These are phyloP conservation scores for Cynopterus sphinx DNA, from an alignment of 2,797 vertebrate species.

Conservation along the genomic window DNA sequence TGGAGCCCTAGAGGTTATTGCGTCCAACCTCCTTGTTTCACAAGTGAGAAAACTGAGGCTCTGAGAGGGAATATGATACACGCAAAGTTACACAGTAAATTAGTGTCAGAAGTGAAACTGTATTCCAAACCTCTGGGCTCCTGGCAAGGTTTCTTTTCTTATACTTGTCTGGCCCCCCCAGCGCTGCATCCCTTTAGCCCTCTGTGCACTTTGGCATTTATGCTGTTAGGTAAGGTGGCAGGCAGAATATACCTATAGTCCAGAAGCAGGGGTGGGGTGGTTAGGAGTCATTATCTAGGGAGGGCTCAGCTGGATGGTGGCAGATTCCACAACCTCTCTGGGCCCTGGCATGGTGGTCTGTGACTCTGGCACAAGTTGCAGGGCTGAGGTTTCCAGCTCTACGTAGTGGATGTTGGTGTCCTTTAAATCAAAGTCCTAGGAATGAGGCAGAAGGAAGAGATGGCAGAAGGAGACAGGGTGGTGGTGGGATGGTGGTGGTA, in stretches of 20 bases:
- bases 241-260: slow-evolving; percentile 90
- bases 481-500: too few species aligned
- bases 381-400: slow-evolving; percentile 95
- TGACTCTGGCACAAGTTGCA: slow-evolving; percentile 91
- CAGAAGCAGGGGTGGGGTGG: slow-evolving; percentile 87
- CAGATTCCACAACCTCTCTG: slow-evolving; percentile 88
- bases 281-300: slow-evolving; percentile 92
- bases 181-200: neutral
- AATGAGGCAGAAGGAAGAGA: slow-evolving; percentile 76
- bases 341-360: slow-evolving; percentile 90
- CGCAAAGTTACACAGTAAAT: neutral
- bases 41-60: neutral
- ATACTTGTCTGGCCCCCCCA: neutral
- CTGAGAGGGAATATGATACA: neutral
- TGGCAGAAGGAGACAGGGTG: fast-evolving
- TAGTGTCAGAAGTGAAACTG: neutral
- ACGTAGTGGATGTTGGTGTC: slow-evolving; percentile 95
- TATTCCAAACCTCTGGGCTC: neutral
- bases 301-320: slow-evolving; percentile 95
- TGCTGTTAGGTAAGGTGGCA: neutral
- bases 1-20: neutral
- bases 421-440: slow-evolving; percentile 92
- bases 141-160: neutral
- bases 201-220: neutral
- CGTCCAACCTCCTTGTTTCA: neutral